Evolutionary conservation across 2,888 invertebrate species (phyloP), one percentile per base, ranked within the genome.

Genomic region (Ischnura elegans): DNA sequence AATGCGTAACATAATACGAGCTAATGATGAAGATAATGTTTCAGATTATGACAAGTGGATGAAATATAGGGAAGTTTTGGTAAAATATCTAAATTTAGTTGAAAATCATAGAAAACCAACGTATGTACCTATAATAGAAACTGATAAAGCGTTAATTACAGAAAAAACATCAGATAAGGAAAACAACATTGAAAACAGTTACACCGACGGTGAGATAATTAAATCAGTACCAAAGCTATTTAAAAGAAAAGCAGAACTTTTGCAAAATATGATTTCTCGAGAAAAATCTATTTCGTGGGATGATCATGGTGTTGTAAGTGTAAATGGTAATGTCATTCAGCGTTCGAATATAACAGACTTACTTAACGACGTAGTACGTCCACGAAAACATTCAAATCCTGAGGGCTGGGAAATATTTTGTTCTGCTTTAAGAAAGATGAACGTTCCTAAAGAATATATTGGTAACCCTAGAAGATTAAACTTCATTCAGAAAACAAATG

Each of bases 331-430:
- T 3, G 46, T 25, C 21, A 47, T 87, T 46, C 87, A 46, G 25
- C 87, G 45, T 46, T 87, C 87, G n/a, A 87, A 87, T 29, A 87
- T 87, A n/a, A 87, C 87, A 45, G 87, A 47, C 46, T 47, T 87
- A 29, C 45, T 87, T 29, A 87, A 47, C 47, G 47, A 87, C 47
- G 87, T 87, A 47, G 25, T 87, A 2, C 45, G 87, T n/a, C 87
- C 87, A n/a, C 87, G 46, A 25, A 87, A 87, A n/a, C n/a, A n/a
- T n/a, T n/a, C n/a, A n/a, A n/a, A n/a, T n/a, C n/a, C n/a, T n/a
- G n/a, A n/a, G n/a, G 45, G 21, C 29, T 87, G n/a, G 45, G 87
- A 43, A 87, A 45, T 46, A 45, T 45, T 87, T 87, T 87, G 87
- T 29, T 10, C n/a, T 13, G 45, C 87, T 55, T 55, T 55, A 55